Conservation (phyloP, 2,888 invertebrate genomes). For the Agriotes lineatus region DNA sequence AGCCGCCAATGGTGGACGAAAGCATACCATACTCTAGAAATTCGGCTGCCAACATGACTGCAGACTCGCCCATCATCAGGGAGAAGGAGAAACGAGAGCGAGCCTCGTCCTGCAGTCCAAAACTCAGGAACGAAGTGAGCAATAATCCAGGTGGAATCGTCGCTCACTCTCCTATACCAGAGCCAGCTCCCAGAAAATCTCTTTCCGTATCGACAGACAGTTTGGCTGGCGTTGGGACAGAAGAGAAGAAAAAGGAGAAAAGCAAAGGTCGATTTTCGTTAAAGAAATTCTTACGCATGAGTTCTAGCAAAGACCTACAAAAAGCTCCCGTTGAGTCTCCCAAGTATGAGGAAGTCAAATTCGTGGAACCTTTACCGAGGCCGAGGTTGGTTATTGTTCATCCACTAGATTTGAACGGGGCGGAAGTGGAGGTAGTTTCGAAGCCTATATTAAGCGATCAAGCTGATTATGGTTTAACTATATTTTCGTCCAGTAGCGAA, state of each 20-base stretch:
- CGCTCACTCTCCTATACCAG: constrained; percentile 71
- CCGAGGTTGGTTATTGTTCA: constrained; percentile 88
- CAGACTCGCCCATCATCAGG: constrained; percentile 70
- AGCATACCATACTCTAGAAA: constrained; percentile 73
- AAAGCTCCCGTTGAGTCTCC: constrained; percentile 69
- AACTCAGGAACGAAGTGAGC: constrained; percentile 68
- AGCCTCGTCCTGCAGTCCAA: constrained; percentile 74
- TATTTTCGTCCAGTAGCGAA: constrained; percentile 48
- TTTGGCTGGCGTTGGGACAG: constrained; percentile 65
- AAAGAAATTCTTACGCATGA: constrained; percentile 86
- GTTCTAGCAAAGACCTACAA: constrained; percentile 78
- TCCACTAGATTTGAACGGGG: constrained; percentile 86
- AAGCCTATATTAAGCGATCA: constrained; percentile 61
- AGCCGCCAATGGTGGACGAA: constrained; percentile 75
- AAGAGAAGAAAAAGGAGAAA: constrained; percentile 74
- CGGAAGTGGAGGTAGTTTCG: constrained; percentile 81
- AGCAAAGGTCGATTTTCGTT: constrained; percentile 82
- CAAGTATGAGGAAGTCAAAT: constrained; percentile 70
- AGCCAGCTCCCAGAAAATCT: constrained; percentile 77
- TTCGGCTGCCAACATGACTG: constrained; percentile 69
- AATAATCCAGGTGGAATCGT: constrained; percentile 57
- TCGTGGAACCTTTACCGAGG: constrained; percentile 74
- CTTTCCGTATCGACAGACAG: constrained; percentile 84
- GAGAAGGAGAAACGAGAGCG: constrained; percentile 83
- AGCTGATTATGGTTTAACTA: constrained; percentile 36